Evolutionary conservation across 2,113 vertebrate genomes (phyloP).

Genomic region (Lophius piscatorius): DNA sequence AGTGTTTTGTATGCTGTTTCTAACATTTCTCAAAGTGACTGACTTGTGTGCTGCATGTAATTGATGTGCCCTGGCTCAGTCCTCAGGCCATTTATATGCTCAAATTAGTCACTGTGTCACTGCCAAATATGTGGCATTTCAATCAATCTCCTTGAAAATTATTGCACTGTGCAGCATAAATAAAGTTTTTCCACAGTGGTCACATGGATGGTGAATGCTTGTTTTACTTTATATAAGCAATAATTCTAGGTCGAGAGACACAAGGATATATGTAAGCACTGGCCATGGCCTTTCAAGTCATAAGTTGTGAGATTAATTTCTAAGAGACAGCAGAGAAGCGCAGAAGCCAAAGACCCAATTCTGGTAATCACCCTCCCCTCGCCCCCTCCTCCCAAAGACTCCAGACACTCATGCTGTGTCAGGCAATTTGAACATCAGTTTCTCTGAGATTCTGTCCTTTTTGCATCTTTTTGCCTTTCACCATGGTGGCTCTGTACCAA

Average conservation of each 20-base stretch:
- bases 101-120: conserved; percentile 20
- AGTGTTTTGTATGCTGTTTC: not conserved
- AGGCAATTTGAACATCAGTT: conserved; percentile 78
- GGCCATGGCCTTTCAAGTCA: conserved; percentile 81
- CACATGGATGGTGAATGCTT: conserved; percentile 59
- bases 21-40: conserved; percentile 8
- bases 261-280: conserved; percentile 78
- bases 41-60: conserved; percentile 15
- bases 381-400: conserved; percentile 49
- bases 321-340: conserved; percentile 75
- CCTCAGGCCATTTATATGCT: conserved; percentile 20
- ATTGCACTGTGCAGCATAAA: conserved; percentile 45
- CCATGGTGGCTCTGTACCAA: conserved; percentile 20
- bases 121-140: conserved; percentile 59
- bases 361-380: conserved; percentile 75
- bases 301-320: conserved; percentile 83
- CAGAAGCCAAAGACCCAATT: conserved; percentile 81
- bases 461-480: conserved; percentile 47
- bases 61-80: conserved; percentile 22
- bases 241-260: conserved; percentile 70
- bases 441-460: conserved; percentile 49
- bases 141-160: conserved; percentile 39
- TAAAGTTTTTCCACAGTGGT: conserved; percentile 55
- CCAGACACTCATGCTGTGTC: conserved; percentile 79
- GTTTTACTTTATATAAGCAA: conserved; percentile 75